Evolutionary conservation across 2,888 invertebrate species (phyloP).

Genomic region (Papilio demoleus): DNA sequence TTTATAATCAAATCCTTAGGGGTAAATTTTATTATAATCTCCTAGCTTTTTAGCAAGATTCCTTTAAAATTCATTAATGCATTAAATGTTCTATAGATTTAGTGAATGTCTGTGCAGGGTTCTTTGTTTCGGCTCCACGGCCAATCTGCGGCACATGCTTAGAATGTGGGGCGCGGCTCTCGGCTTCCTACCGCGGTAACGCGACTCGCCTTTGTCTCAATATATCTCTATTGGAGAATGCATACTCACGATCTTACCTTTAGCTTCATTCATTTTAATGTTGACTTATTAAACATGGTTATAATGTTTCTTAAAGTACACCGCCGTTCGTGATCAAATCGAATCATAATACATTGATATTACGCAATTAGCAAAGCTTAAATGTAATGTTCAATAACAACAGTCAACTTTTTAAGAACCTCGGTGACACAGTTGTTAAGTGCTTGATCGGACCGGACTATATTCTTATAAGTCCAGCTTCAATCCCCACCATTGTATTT

Average conservation of each 20-base stretch:
- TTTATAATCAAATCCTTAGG: no score
- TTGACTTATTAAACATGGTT: constrained; percentile 1
- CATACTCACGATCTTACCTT: constrained; percentile 46
- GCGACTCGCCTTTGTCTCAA: constrained; percentile 44
- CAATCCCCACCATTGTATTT: no score
- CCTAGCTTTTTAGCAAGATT: no score
- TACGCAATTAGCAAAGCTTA: no score
- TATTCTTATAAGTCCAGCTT: no score
- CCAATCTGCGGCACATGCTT: constrained; percentile 40
- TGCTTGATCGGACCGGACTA: no score
- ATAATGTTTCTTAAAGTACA: background rate
- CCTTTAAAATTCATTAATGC: constrained; percentile 19
- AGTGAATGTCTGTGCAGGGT: constrained; percentile 29
- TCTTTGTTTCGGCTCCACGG: constrained; percentile 39
- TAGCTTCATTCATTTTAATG: constrained; percentile 26
- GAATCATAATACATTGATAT: no score
- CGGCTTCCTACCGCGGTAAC: constrained; percentile 45
- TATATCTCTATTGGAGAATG: constrained; percentile 41
- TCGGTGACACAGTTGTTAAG: no score
- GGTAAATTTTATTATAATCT: no score
- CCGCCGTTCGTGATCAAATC: background rate
- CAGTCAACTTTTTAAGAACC: no score
- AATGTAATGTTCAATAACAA: no score
- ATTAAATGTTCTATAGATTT: constrained; percentile 31
- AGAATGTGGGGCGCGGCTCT: constrained; percentile 45